A percentile compares a stretch with the other conserved stretches of the same genome.
Conservation (phyloP, 2,888 invertebrate genomes). For the Lamellibrachia columna region DNA sequence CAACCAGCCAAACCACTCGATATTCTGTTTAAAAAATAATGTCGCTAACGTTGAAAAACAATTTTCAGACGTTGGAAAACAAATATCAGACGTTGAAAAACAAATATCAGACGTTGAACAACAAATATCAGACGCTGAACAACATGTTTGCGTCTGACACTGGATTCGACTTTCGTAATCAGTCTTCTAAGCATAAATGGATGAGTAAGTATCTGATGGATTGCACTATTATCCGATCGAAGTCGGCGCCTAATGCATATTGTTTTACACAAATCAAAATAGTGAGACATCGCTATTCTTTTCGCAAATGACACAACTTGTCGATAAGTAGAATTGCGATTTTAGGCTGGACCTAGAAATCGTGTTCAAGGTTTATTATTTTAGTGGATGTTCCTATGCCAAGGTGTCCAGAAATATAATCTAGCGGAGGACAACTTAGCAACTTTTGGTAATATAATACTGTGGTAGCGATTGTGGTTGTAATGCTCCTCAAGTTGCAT, state of each 20-base stretch:
- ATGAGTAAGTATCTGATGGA: not conserved
- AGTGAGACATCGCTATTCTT: not conserved
- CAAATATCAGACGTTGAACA: not conserved
- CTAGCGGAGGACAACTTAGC: not conserved
- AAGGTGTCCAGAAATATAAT: not conserved
- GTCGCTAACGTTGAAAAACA: too few species aligned
- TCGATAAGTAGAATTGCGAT: too few species aligned
- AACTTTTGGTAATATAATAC: too few species aligned
- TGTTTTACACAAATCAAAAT: not conserved
- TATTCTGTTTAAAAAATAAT: too few species aligned
- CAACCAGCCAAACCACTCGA: too few species aligned
- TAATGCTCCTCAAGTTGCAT: too few species aligned
- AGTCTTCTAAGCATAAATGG: not conserved
- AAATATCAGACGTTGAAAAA: too few species aligned
- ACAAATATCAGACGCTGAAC: not conserved
- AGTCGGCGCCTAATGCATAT: not conserved
- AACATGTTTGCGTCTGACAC: not conserved
- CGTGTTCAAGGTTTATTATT: too few species aligned
- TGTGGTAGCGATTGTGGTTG: too few species aligned
- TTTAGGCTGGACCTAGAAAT: too few species aligned
- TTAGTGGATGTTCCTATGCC: too few species aligned
- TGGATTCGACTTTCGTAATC: not conserved
- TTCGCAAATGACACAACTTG: not conserved
- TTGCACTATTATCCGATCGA: not conserved
- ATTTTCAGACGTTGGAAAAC: too few species aligned